Conservation (phyloP, 1,140 invertebrate species). For the Cryptotermes secundus region DNA sequence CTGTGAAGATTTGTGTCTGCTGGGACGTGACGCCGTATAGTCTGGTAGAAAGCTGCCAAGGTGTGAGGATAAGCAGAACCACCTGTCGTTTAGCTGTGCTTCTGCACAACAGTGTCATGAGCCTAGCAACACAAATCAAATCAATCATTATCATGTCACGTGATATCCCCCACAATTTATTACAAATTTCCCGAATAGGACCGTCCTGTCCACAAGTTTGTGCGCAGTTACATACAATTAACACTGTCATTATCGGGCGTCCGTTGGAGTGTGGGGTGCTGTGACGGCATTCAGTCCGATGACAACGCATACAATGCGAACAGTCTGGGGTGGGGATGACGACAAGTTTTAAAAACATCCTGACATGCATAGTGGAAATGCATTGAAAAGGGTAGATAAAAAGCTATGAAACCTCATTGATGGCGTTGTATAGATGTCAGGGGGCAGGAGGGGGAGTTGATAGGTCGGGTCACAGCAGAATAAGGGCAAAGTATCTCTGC, state of each 20-base stretch:
- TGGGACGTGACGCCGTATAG: too few species aligned
- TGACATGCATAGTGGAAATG: constrained; percentile 16
- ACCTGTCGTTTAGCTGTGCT: neutral
- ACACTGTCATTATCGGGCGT: neutral
- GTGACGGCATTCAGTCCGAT: neutral
- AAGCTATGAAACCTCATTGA: constrained; percentile 1
- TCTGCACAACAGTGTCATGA: neutral
- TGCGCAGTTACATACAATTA: constrained; percentile 12
- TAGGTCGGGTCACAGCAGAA: constrained; percentile 17
- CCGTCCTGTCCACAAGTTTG: neutral
- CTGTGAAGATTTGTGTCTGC: too few species aligned
- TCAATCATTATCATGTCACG: neutral
- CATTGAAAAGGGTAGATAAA: constrained; percentile 11
- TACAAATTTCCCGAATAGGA: neutral
- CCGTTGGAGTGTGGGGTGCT: neutral
- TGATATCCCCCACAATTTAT: neutral
- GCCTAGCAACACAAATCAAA: neutral
- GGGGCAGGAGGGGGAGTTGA: neutral
- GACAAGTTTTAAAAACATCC: constrained; percentile 13
- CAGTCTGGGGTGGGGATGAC: neutral
- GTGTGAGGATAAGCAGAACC: neutral
- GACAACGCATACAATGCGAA: constrained; percentile 1
- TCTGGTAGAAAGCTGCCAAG: too few species aligned
- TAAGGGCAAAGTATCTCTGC: constrained; percentile 11
- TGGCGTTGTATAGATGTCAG: neutral